Conservation (phyloP, 2,113 vertebrate genomes). For the Melanocharis versteri region DNA sequence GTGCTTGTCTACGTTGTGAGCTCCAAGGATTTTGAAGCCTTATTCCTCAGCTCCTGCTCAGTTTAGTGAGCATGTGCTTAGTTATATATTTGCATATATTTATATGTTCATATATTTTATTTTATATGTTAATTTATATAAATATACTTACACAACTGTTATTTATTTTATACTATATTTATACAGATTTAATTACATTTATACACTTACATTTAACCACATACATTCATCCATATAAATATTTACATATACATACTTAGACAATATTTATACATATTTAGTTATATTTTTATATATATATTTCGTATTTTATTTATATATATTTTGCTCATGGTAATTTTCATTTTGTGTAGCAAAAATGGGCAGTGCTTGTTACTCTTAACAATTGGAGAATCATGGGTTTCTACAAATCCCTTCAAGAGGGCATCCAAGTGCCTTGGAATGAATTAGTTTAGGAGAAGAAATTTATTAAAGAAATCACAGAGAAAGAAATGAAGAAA, state of each 20-base stretch:
- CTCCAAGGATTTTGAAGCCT: not conserved
- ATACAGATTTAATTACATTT: not conserved
- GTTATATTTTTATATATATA: not conserved
- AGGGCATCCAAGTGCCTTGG: not conserved
- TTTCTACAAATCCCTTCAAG: not conserved
- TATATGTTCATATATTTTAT: not conserved
- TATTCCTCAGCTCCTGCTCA: not conserved
- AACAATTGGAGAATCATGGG: not conserved
- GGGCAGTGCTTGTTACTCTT: not conserved
- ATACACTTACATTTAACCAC: not conserved
- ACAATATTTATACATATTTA: not conserved
- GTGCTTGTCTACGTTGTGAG: not conserved
- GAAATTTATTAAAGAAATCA: not conserved
- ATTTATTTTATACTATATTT: not conserved
- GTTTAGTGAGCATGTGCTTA: not conserved
- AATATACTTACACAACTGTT: not conserved
- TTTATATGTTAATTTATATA: not conserved
- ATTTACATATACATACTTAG: not conserved
- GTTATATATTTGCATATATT: not conserved
- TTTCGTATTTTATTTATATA: not conserved
- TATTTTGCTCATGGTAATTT: not conserved
- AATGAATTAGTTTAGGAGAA: not conserved
- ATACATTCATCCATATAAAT: not conserved
- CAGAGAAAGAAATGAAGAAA: not conserved
- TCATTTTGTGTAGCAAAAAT: not conserved